Evolutionary conservation across 2,797 vertebrate species (phyloP).

Genomic region (Gymnocypris eckloni): DNA sequence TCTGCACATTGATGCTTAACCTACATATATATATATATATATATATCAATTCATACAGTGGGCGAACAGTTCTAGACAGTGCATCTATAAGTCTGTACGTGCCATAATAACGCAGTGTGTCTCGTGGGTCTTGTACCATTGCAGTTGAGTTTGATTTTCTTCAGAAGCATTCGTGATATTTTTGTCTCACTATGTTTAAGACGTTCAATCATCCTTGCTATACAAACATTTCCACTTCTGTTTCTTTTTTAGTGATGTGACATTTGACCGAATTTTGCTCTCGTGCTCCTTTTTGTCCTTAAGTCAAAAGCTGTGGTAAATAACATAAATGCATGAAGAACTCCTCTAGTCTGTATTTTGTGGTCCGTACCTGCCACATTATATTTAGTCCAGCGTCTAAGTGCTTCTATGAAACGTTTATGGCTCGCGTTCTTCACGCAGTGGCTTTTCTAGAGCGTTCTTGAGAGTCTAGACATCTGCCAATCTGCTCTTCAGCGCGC

Average conservation of each 20-base stretch:
- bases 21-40: not conserved
- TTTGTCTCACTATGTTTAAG: not conserved
- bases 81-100: not conserved
- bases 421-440: not conserved
- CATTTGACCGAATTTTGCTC: not conserved
- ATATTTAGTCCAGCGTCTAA: not conserved
- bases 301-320: conserved; percentile 13
- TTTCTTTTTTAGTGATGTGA: conserved; percentile 3
- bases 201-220: not conserved
- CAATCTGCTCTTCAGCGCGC: conserved; percentile 45
- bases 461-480: conserved; percentile 57
- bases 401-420: not conserved
- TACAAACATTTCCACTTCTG: not conserved
- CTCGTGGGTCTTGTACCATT: no score
- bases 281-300: not conserved
- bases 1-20: not conserved
- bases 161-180: not conserved
- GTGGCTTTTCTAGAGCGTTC: conserved; percentile 42
- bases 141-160: not conserved
- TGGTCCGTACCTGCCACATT: not conserved
- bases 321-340: not conserved
- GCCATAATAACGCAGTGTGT: not conserved
- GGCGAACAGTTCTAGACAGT: not conserved
- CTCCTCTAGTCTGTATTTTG: not conserved
- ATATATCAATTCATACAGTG: not conserved